Evolutionary conservation across 2,113 vertebrate genomes (phyloP), one percentile per base, ranked within the genome.

Genomic region (Ariopsis seemanni): DNA sequence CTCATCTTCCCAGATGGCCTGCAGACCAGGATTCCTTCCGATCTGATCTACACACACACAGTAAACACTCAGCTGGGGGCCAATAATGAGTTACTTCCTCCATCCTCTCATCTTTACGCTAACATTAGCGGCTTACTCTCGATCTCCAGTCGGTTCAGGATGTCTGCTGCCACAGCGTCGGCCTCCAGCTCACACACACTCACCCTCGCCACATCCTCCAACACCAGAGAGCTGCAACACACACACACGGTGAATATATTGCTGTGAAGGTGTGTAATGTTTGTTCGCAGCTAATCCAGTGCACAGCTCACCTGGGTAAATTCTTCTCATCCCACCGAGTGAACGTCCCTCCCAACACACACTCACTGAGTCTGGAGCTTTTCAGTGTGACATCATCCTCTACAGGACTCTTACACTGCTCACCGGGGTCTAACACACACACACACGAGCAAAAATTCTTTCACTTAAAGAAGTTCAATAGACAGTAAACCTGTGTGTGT

Each of bases 1-100:
- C 94, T 99, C 98, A 86, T 99, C 98, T 92, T 99, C 98, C 98
- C 98, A 99, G 93, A 99, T 99, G 85, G 96, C 96, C 91, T 98
- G 98, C 27, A 99, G 95, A 42, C 98, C 98, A 25, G 98, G 98
- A 89, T 99, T 99, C 91, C 94, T 96, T 89, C 97, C 98, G 89
- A 98, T 96, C 92, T 98, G 97, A 96, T 93, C 98, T 99, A 92
- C 86, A 14, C 52, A 67, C 9, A 80, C n/a, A 69, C 10, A 82
- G 27, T 72, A 72, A 72, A 72, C 69, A 72, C 25, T 75, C 42
- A 74, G 71, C 0, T 25, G 72, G 20, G 18, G 42, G 9, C 9
- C 22, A 42, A 8, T 42, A 42, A 72, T 25, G 10, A 8, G 15
- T 55, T 17, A 18, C 77, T 11, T 7, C 15, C 22, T 4, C 10